phyloP scores from a whole-genome alignment of 2,888 invertebrate genomes.

The Craniophora ligustri region DNA sequence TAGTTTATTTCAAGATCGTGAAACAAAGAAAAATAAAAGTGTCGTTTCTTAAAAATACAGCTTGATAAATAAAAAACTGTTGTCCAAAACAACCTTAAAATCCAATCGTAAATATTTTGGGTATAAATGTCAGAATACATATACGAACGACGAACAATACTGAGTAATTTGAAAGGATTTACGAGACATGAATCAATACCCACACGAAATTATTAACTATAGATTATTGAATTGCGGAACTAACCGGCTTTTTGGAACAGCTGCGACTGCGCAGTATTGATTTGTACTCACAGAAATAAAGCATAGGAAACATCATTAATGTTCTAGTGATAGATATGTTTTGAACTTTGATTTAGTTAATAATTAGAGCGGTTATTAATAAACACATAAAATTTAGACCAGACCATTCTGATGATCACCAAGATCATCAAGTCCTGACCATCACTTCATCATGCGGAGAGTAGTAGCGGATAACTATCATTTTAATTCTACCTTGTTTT shows the following conservation, averaged over 20 bases:
- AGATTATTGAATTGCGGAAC: constrained; percentile 46
- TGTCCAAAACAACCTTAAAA: too few relatives aligned
- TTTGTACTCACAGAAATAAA: constrained; percentile 3
- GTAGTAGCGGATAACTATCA: too few relatives aligned
- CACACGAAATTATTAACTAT: constrained; percentile 48
- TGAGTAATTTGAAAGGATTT: constrained; percentile 51
- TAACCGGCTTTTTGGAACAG: constrained; percentile 25
- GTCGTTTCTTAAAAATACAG: too few relatives aligned
- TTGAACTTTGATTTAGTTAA: background rate
- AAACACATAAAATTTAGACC: too few relatives aligned
- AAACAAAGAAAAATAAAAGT: too few relatives aligned
- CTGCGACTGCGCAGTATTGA: constrained; percentile 28
- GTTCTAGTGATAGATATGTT: background rate
- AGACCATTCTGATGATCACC: too few relatives aligned
- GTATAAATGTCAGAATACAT: constrained; percentile 27
- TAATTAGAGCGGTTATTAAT: too few relatives aligned
- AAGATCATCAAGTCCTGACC: too few relatives aligned
- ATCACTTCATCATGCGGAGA: too few relatives aligned
- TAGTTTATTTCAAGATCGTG: too few relatives aligned
- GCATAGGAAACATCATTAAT: background rate
- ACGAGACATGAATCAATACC: constrained; percentile 65
- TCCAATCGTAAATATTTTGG: constrained; percentile 26
- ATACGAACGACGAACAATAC: constrained; percentile 39
- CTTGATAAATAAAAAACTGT: too few relatives aligned
- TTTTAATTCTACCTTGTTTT: too few relatives aligned